phyloP scores from a whole-genome alignment of 2,888 invertebrate genomes.

The Himalopsyche tibetana region DNA sequence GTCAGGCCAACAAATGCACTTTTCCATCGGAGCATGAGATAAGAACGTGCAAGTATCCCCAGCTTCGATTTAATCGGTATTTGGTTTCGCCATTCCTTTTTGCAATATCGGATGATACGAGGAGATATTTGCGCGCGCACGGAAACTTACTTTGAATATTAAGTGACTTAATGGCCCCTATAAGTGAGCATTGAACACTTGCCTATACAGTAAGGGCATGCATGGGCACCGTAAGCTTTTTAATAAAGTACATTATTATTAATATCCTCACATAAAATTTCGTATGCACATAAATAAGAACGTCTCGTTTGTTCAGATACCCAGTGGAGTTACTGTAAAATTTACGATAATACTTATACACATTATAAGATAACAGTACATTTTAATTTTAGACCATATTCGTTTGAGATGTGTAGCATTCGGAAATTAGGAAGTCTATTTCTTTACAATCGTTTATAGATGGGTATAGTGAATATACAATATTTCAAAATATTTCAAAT shows the following conservation, averaged over 20 bases:
- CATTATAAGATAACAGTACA: no score
- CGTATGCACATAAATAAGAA: no score
- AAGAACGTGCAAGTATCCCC: conserved; percentile 42
- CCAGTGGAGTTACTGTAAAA: no score
- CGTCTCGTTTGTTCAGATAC: no score
- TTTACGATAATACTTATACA: no score
- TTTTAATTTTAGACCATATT: no score
- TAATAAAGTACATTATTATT: not conserved
- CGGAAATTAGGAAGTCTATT: no score
- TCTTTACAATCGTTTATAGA: no score
- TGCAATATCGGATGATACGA: conserved; percentile 48
- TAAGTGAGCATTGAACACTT: conserved; percentile 29
- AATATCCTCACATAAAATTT: no score
- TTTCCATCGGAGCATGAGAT: conserved; percentile 32
- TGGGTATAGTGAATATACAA: no score
- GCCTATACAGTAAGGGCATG: not conserved
- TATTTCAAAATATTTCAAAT: no score
- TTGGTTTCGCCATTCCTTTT: conserved; percentile 41
- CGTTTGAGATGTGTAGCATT: no score
- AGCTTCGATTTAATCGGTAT: conserved; percentile 43
- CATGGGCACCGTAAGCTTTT: not conserved
- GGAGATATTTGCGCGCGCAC: conserved; percentile 44
- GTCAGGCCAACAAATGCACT: conserved; percentile 22
- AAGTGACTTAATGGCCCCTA: conserved; percentile 52
- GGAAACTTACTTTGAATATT: conserved; percentile 48